Conservation (phyloP, 1,140 invertebrate genomes). For the Glomeris maerens region DNA sequence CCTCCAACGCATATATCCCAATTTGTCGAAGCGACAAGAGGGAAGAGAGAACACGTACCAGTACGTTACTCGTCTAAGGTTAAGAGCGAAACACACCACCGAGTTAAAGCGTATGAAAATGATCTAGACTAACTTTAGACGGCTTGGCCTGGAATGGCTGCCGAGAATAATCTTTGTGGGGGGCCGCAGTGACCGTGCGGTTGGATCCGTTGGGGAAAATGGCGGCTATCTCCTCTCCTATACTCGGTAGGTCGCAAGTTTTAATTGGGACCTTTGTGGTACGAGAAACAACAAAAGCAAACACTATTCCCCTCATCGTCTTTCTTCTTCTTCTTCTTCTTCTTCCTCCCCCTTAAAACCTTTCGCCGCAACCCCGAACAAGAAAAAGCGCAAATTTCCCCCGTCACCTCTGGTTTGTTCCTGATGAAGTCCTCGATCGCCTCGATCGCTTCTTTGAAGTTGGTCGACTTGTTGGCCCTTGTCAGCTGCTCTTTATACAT, state of each 20-base stretch:
- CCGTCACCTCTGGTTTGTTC: constrained; percentile 18
- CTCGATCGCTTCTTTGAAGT: constrained; percentile 69
- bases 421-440: constrained; percentile 72
- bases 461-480: constrained; percentile 57
- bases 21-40: too few species aligned
- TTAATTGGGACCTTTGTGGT: constrained; percentile 13
- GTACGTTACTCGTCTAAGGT: too few species aligned
- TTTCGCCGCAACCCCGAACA: too few species aligned
- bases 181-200: constrained; percentile 9
- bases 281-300: too few species aligned
- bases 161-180: constrained; percentile 24
- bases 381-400: too few species aligned
- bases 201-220: constrained; percentile 25
- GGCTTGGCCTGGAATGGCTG: constrained; percentile 22
- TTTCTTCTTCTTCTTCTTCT: neutral
- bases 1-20: too few species aligned
- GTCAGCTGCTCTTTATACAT: constrained; percentile 63
- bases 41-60: too few species aligned
- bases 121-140: too few species aligned
- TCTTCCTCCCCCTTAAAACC: constrained; percentile 34
- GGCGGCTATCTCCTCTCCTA: constrained; percentile 31
- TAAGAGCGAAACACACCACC: too few species aligned
- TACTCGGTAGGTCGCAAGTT: constrained; percentile 27
- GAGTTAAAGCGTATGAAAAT: too few species aligned
- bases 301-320: constrained; percentile 12